Conservation (phyloP, 1,140 invertebrate genomes). For the Nebria ingens region DNA sequence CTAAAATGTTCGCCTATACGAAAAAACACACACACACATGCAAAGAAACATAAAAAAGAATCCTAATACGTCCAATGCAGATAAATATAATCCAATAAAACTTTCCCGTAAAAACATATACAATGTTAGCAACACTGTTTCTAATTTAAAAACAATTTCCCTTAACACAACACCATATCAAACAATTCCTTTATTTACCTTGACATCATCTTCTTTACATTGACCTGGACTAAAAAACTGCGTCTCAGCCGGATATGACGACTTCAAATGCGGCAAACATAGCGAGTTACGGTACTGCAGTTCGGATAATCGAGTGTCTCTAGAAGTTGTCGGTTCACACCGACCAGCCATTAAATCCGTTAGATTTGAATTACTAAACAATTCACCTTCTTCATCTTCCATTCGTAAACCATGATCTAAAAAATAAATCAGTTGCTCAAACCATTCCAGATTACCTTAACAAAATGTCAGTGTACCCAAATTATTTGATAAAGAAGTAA, state of each 20-base stretch:
- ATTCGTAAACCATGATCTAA: conserved; percentile 48
- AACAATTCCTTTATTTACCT: conserved; percentile 44
- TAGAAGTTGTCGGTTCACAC: conserved; percentile 21
- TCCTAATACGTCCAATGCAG: no score
- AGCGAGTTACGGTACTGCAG: conserved; percentile 75
- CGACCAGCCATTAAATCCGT: conserved; percentile 48
- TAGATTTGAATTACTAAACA: conserved; percentile 66
- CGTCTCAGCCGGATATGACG: conserved; percentile 80
- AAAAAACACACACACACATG: conserved; percentile 20
- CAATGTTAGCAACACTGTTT: background rate
- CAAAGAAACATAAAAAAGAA: conserved; percentile 7
- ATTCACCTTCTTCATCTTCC: conserved; percentile 73
- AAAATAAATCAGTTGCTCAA: background rate
- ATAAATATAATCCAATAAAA: no score
- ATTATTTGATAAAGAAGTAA: background rate
- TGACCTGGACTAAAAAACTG: conserved; percentile 45
- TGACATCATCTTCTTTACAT: conserved; percentile 62
- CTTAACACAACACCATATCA: conserved; percentile 27
- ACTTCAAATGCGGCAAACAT: conserved; percentile 77
- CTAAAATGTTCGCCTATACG: conserved; percentile 40
- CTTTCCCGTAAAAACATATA: no score
- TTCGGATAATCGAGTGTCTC: conserved; percentile 48
- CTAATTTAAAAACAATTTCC: background rate
- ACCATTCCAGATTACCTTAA: background rate
- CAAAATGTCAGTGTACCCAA: background rate